Evolutionary conservation across 2,888 invertebrate genomes (phyloP), one percentile per base, ranked within the genome.

Genomic region (Ornithoptera alexandrae): DNA sequence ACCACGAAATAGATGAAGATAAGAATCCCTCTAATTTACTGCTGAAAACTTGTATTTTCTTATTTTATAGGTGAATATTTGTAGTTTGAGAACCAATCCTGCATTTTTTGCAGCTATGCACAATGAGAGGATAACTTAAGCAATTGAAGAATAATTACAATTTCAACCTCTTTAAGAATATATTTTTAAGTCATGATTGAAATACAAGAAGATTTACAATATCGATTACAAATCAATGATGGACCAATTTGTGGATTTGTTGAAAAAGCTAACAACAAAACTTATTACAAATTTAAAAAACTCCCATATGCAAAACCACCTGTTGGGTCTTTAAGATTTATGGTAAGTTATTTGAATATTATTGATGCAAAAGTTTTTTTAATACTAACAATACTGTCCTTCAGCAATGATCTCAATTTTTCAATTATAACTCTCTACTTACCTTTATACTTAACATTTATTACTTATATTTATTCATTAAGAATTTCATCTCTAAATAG

Each of bases 251-350:
- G 82, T 75, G 92, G 92, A 65, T 82, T 74, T 71, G 74, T 83
- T 65, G 84, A 87, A 3, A 81, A 75, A 77, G 78, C 68, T 57
- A 78, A 83, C 62, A 77, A 81, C 24, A 76, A 77, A 65, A 81
- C 74, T n/a, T 85, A 80, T 68, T 88, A 85, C 71, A 86, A 79
- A 74, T 92, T 90, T 73, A 86, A 84, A 72, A 79, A 82, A 68
- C 89, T 92, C 62, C 92, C 91, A 1, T 92, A 88, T 74, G 92
- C 89, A 6, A 85, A 83, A 72, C 90, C 92, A 68, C 92, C 92
- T 22, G 18, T 87, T 46, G 89, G 85, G 17, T 72, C 74, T 18
- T 77, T 92, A 67, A 79, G 92, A 74, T 90, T 91, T 76, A 75
- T 85, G 83, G 89, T 91, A 81, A 84, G 86, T 81, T 62, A 22